phyloP scores from a whole-genome alignment of 2,888 invertebrate genomes.

The Drosophila buzzatii region DNA sequence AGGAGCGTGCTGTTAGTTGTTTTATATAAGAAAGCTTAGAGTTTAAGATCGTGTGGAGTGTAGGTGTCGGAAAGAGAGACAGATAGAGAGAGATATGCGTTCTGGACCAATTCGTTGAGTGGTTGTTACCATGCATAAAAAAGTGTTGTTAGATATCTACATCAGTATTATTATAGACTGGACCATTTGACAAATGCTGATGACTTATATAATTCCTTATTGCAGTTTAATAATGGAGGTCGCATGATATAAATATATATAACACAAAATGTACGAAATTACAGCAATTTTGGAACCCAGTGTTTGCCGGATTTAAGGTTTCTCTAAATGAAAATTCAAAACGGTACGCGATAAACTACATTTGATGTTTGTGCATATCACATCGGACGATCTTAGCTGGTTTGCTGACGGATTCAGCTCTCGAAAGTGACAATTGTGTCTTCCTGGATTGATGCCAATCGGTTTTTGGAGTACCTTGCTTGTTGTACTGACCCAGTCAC shows the following conservation, averaged over 20 bases:
- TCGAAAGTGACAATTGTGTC: slow-evolving; percentile 14
- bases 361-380: slow-evolving; percentile 14
- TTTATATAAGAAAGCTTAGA: slow-evolving; percentile 41
- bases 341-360: slow-evolving; percentile 30
- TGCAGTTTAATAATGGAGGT: slow-evolving; percentile 80
- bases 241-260: slow-evolving; percentile 77
- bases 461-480: slow-evolving; percentile 19
- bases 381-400: slow-evolving; percentile 43
- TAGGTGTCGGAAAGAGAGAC: slow-evolving; percentile 3
- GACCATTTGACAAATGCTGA: slow-evolving; percentile 46
- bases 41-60: slow-evolving; percentile 12
- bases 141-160: slow-evolving; percentile 35
- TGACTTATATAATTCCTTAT: slow-evolving; percentile 49
- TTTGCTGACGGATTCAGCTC: slow-evolving; percentile 23
- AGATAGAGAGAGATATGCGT: slow-evolving; percentile 17
- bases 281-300: slow-evolving; percentile 59
- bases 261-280: slow-evolving; percentile 65
- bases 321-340: slow-evolving; percentile 58
- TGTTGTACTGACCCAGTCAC: slow-evolving; percentile 41
- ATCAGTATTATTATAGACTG: slow-evolving; percentile 28
- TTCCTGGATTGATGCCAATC: slow-evolving; percentile 30
- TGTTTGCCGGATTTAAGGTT: slow-evolving; percentile 52
- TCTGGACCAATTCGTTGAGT: slow-evolving; percentile 42
- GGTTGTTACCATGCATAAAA: slow-evolving; percentile 49
- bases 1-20: slow-evolving; percentile 45